Evolutionary conservation across 2,888 invertebrate genomes (phyloP).

Genomic region (Hypomecis punctinalis): DNA sequence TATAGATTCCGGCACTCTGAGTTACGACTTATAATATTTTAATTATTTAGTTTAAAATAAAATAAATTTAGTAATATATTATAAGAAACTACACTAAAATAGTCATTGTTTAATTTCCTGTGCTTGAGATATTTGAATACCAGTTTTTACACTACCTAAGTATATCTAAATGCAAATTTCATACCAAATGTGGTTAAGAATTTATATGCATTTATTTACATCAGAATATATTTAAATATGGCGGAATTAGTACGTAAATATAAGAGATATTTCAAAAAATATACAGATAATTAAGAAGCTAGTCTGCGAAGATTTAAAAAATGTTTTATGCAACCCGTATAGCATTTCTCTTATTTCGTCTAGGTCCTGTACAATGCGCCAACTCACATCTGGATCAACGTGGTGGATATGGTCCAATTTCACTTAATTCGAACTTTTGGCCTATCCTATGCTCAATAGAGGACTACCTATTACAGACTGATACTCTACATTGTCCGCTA

Average conservation of each 20-base stretch:
- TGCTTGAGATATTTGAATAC: slow-evolving; percentile 7
- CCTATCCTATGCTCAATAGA: no score
- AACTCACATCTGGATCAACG: no score
- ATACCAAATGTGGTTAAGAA: not conserved
- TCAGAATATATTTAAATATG: not conserved
- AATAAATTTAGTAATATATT: not conserved
- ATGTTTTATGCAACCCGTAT: no score
- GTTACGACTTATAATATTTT: not conserved
- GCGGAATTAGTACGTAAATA: not conserved
- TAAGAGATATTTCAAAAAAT: no score
- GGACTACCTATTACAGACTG: no score
- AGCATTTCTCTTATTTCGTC: no score
- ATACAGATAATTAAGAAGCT: no score
- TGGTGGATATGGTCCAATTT: no score
- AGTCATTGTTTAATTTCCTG: slow-evolving; percentile 14
- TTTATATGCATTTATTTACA: not conserved
- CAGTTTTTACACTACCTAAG: not conserved
- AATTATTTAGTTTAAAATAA: not conserved
- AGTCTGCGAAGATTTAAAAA: no score
- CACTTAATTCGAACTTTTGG: no score
- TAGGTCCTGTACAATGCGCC: no score
- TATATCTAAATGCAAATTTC: slow-evolving; percentile 6
- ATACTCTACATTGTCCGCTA: no score
- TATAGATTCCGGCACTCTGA: not conserved
- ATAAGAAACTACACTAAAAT: not conserved